phyloP scores from a whole-genome alignment of 2,888 invertebrate species.

The Eubasilissa splendida region DNA sequence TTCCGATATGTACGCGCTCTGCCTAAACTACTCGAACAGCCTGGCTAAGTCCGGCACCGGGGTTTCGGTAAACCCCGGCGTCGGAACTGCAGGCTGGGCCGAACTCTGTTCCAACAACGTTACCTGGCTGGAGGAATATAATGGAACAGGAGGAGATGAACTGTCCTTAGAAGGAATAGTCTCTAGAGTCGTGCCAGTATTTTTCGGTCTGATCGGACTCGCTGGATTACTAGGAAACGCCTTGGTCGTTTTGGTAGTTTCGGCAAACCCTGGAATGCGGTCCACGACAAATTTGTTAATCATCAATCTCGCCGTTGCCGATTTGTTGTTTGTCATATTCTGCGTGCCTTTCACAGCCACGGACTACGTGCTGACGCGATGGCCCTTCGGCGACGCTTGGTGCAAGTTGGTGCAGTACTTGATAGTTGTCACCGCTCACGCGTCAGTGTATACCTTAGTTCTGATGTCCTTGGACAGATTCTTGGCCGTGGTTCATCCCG shows the following conservation, averaged over 20 bases:
- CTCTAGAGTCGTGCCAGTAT: conserved; percentile 82
- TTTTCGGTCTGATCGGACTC: conserved; percentile 89
- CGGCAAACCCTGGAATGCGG: conserved; percentile 92
- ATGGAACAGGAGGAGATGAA: conserved; percentile 67
- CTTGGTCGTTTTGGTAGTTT: conserved; percentile 90
- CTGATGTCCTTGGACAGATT: conserved; percentile 94
- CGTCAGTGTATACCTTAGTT: conserved; percentile 93
- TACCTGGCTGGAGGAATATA: conserved; percentile 53
- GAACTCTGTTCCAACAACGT: conserved; percentile 50
- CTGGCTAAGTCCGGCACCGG: background rate
- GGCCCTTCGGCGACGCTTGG: conserved; percentile 93
- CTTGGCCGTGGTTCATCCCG: conserved; percentile 94
- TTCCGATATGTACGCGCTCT: conserved; percentile 35
- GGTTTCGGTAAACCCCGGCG: conserved; percentile 20
- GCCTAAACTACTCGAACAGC: conserved; percentile 29
- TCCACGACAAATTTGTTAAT: conserved; percentile 94
- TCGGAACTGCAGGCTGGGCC: conserved; percentile 36
- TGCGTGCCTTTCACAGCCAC: conserved; percentile 96
- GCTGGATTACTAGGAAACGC: conserved; percentile 93
- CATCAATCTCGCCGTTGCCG: conserved; percentile 91
- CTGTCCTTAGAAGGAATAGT: conserved; percentile 77
- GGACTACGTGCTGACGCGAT: conserved; percentile 88
- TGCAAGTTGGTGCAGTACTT: conserved; percentile 94
- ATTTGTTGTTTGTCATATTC: conserved; percentile 91
- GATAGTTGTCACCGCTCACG: conserved; percentile 93